These are phyloP conservation scores for Molanna angustata DNA, from an alignment of 2,888 invertebrate genomes.

Conservation along the genomic window DNA sequence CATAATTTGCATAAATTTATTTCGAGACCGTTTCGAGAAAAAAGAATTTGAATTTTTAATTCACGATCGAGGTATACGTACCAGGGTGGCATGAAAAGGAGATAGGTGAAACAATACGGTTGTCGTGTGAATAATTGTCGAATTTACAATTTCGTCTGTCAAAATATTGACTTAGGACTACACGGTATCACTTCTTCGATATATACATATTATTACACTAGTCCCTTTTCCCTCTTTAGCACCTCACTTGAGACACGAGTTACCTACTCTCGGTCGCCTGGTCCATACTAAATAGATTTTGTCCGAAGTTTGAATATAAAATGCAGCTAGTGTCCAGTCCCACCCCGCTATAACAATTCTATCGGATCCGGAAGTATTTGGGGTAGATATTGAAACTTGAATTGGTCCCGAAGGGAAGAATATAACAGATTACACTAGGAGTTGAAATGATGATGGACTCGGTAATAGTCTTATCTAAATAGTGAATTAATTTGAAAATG, in stretches of 20 bases:
- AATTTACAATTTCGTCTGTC: constrained; percentile 26
- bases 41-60: constrained; percentile 24
- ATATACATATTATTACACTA: background rate
- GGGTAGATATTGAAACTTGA: constrained; percentile 31
- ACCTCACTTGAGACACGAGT: constrained; percentile 30
- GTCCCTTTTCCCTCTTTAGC: constrained; percentile 26
- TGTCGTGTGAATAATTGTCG: constrained; percentile 16
- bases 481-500: no score
- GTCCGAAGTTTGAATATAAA: constrained; percentile 30
- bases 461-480: no score
- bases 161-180: constrained; percentile 29
- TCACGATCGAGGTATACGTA: constrained; percentile 11
- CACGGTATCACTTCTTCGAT: constrained; percentile 14
- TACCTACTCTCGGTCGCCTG: constrained; percentile 13
- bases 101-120: constrained; percentile 20
- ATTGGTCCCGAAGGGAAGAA: constrained; percentile 19
- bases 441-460: no score
- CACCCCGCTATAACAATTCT: constrained; percentile 13
- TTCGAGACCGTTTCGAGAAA: constrained; percentile 17
- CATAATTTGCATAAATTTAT: constrained; percentile 32
- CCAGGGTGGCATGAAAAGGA: constrained; percentile 6
- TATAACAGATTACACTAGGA: constrained; percentile 6
- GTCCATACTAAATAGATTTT: constrained; percentile 32
- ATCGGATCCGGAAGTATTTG: constrained; percentile 27
- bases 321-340: constrained; percentile 19